Evolutionary conservation across 1,140 invertebrate species (phyloP).

Genomic region (Thalassaphorura encarpata): DNA sequence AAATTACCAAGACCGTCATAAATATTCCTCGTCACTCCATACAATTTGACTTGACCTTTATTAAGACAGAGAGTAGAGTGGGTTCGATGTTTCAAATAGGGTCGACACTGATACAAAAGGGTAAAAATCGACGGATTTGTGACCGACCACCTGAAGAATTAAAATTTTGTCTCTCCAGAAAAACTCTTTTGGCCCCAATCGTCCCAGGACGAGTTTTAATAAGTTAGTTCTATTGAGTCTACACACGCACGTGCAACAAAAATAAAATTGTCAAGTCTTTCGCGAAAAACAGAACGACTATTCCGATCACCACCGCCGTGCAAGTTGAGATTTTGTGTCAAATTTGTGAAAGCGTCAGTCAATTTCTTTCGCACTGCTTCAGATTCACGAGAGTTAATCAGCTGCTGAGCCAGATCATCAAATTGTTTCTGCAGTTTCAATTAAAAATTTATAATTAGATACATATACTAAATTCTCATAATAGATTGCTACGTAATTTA

Average conservation of each 20-base stretch:
- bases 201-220: no score
- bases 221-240: conserved; percentile 12
- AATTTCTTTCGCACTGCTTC: conserved; percentile 14
- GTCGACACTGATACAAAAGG: no score
- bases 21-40: no score
- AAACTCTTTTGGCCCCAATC: no score
- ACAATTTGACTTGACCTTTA: no score
- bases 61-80: no score
- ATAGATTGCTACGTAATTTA: not conserved
- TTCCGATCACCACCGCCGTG: conserved; percentile 21
- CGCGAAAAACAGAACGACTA: conserved; percentile 25
- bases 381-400: conserved; percentile 18
- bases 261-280: conserved; percentile 27
- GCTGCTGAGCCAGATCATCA: conserved; percentile 23
- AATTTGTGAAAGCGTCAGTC: conserved; percentile 19
- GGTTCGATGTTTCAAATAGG: no score
- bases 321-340: conserved; percentile 25
- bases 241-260: conserved; percentile 26
- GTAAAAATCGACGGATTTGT: no score
- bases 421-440: conserved; percentile 16
- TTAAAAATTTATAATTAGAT: not conserved
- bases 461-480: not conserved
- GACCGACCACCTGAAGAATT: no score
- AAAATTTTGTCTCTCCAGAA: no score
- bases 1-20: no score